Evolutionary conservation across 1,140 invertebrate genomes (phyloP).

Genomic region (Manduca sexta): DNA sequence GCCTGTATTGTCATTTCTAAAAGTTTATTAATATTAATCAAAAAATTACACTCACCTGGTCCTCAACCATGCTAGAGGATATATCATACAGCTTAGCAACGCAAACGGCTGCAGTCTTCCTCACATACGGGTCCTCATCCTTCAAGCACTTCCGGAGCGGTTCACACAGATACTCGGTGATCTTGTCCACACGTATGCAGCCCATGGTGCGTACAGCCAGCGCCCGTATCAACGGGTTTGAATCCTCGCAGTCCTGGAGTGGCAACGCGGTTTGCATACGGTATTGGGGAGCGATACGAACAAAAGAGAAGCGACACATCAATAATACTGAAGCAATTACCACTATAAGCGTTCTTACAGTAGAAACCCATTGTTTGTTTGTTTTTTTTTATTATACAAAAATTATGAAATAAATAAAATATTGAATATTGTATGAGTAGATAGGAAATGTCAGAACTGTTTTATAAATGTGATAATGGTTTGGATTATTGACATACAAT

Average conservation of each 20-base stretch:
- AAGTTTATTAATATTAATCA: too few relatives aligned
- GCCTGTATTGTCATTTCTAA: too few relatives aligned
- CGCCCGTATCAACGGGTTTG: slow-evolving; percentile 98
- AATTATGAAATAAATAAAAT: too few relatives aligned
- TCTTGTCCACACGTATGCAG: slow-evolving; percentile 99
- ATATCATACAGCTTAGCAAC: slow-evolving; percentile 99
- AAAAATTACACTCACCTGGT: slow-evolving; percentile 67
- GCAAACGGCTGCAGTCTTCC: slow-evolving; percentile 99
- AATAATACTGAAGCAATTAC: slow-evolving; percentile 54
- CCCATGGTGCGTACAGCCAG: slow-evolving; percentile 99
- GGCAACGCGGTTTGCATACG: slow-evolving; percentile 33
- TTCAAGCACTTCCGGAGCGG: slow-evolving; percentile 98
- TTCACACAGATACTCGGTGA: slow-evolving; percentile 99
- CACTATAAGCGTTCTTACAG: slow-evolving; percentile 49
- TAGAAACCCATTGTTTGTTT: slow-evolving; percentile 34
- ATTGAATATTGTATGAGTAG: too few relatives aligned
- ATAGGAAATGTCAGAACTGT: too few relatives aligned
- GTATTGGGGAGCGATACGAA: slow-evolving; percentile 22
- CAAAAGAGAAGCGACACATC: slow-evolving; percentile 44
- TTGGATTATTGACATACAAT: too few relatives aligned
- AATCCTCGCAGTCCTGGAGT: slow-evolving; percentile 98
- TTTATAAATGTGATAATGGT: too few relatives aligned
- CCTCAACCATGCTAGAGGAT: slow-evolving; percentile 97
- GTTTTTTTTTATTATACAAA: too few relatives aligned
- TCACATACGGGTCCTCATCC: slow-evolving; percentile 99